A percentile compares a stretch with the other conserved stretches of the same genome.
Evolutionary conservation across 2,113 vertebrate genomes (phyloP).

Genomic region (Bufo bufo): DNA sequence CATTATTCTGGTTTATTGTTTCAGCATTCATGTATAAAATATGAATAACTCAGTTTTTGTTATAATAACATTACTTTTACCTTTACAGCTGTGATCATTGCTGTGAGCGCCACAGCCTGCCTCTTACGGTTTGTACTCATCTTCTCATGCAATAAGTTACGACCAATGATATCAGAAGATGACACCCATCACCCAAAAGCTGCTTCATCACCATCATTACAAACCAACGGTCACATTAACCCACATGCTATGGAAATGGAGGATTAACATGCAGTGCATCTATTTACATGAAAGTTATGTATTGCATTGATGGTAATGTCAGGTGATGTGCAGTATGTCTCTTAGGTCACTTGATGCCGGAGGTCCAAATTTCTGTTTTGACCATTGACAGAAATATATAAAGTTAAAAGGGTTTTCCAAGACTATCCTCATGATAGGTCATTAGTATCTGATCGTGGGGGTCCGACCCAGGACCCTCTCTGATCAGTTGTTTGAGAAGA

Average conservation of each 20-base stretch:
- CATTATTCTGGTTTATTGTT: too few relatives aligned
- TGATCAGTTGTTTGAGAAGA: too few relatives aligned
- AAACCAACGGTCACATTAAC: conserved; percentile 23
- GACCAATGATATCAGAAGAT: conserved; percentile 14
- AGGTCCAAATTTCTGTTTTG: neutral
- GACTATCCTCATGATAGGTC: too few relatives aligned
- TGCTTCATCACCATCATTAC: neutral
- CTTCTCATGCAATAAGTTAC: conserved; percentile 45
- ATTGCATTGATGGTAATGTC: neutral
- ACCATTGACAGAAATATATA: too few relatives aligned
- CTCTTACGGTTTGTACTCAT: conserved; percentile 22
- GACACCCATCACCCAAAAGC: neutral
- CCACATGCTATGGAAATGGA: conserved; percentile 14
- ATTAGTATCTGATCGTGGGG: too few relatives aligned
- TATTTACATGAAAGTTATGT: neutral
- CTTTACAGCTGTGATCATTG: conserved; percentile 43
- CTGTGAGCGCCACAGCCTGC: neutral
- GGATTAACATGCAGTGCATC: neutral
- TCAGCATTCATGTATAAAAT: too few relatives aligned
- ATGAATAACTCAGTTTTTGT: neutral
- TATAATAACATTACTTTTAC: neutral
- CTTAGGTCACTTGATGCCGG: neutral
- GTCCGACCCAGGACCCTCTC: too few relatives aligned
- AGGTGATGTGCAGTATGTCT: neutral
- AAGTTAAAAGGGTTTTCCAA: too few relatives aligned